A percentile compares a stretch with the other conserved stretches of the same genome.
Conservation (phyloP, 2,113 vertebrate genomes). For the Asarcornis scutulata region DNA sequence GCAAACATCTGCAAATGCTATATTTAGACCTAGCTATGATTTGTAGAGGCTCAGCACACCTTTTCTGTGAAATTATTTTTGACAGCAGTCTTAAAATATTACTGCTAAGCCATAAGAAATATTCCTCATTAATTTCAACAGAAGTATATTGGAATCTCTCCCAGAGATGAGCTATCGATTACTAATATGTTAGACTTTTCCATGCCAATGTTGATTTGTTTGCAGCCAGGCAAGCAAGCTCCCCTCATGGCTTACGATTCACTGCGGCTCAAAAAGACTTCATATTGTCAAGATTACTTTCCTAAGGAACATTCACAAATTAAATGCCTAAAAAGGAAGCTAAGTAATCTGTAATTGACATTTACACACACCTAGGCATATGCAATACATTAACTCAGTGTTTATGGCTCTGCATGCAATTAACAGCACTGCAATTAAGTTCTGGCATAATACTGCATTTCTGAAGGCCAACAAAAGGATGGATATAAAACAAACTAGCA, state of each 20-base stretch:
- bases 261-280: neutral
- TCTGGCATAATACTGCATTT: neutral
- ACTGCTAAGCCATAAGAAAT: neutral
- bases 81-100: slow-evolving; percentile 24
- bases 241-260: neutral
- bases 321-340: neutral
- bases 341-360: neutral
- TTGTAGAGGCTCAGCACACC: neutral
- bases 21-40: neutral
- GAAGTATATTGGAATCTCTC: slow-evolving; percentile 6
- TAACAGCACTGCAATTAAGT: slow-evolving; percentile 32
- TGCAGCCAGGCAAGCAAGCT: neutral
- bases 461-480: neutral
- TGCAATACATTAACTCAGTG: neutral
- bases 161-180: slow-evolving; percentile 15
- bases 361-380: neutral
- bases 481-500: neutral
- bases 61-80: slow-evolving; percentile 3
- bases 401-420: slow-evolving; percentile 21
- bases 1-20: neutral
- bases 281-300: neutral
- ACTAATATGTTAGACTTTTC: slow-evolving; percentile 6
- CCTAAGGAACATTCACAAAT: neutral
- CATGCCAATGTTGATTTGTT: neutral
- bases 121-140: slow-evolving; percentile 48